Evolutionary conservation across 2,113 vertebrate species (phyloP), one percentile per base, ranked within the genome.

Genomic region (Campylorhamphus procurvoides): DNA sequence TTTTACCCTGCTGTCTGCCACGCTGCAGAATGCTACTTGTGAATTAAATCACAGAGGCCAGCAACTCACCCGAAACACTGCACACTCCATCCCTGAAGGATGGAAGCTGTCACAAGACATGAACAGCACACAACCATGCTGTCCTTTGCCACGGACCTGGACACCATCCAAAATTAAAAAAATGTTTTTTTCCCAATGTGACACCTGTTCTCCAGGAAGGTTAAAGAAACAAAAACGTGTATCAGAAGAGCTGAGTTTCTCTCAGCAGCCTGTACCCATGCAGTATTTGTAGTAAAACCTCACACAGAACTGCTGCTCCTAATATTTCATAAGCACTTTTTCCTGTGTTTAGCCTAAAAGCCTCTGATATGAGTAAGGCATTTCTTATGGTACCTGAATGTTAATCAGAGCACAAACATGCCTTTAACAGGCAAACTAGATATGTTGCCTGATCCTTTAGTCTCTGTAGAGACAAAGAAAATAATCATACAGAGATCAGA

Each of bases 121-220:
- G 33, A 72, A 25, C 39, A n/a, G 4, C 67, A 49, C 28, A 6
- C 40, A 82, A 8, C n/a, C 58, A 59, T 0, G 1, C 31, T 31
- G 28, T 27, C 60, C 82, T 62, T 33, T 0, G 0, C 49, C 3
- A 0, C 2, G 3, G 23, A 24, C 58, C 44, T 52, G 3, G 5
- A 19, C 15, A 68, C 11, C 79, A 83, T 15, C 55, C 39, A 2
- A 2, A 60, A 58, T 49, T 10, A 39, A 67, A 42, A 42, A 64
- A 14, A 46, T 15, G 1, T 1, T 37, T 62, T 78, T 39, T 37
- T 4, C 58, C 81, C 35, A 82, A 47, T 1, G 2, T 0, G 0
- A 75, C 47, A 55, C 44, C 20, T 46, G 16, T 3, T 56, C 88
- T 83, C 35, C 46, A 50, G 17, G 25, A 37, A 68, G 59, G 33